Conservation (phyloP, 2,113 vertebrate genomes). For the Proteles cristata region DNA sequence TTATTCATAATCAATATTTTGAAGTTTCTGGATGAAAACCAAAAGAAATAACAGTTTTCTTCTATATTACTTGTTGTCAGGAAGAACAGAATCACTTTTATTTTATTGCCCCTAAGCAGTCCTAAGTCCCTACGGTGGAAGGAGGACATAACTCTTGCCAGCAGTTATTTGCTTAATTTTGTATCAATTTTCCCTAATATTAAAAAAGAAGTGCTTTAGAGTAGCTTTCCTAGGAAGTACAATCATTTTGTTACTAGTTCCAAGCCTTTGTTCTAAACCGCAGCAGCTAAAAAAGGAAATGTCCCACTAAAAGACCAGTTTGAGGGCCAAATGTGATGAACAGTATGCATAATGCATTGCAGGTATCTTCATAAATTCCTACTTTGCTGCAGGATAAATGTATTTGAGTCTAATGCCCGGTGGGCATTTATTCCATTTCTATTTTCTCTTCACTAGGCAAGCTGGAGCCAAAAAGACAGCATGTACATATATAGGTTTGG, state of each 20-base stretch:
- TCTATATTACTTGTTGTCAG: conserved; percentile 31
- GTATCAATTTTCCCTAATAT: not conserved
- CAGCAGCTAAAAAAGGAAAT: conserved; percentile 40
- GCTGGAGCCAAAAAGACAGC: conserved; percentile 72
- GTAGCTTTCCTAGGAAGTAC: not conserved
- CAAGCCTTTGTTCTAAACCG: conserved; percentile 54
- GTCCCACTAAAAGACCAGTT: conserved; percentile 21
- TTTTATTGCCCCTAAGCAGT: not conserved
- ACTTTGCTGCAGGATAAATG: conserved; percentile 62
- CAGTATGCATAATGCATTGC: conserved; percentile 47
- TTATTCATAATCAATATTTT: conserved; percentile 46
- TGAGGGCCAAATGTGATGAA: conserved; percentile 56
- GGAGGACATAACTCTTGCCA: not conserved
- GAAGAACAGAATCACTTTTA: conserved; percentile 45
- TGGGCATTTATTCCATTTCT: conserved; percentile 61
- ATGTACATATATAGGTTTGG: conserved; percentile 68
- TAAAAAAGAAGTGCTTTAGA: conserved; percentile 44
- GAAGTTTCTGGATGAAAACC: conserved; percentile 13
- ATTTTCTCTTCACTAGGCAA: conserved; percentile 65
- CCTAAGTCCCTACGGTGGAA: not conserved
- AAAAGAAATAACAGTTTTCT: not conserved
- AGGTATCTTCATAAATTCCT: conserved; percentile 68
- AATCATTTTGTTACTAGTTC: conserved; percentile 26
- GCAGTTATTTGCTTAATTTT: conserved; percentile 42
- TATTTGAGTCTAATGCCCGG: conserved; percentile 65